phyloP scores from a whole-genome alignment of 2,113 vertebrate species.

The Conger conger region DNA sequence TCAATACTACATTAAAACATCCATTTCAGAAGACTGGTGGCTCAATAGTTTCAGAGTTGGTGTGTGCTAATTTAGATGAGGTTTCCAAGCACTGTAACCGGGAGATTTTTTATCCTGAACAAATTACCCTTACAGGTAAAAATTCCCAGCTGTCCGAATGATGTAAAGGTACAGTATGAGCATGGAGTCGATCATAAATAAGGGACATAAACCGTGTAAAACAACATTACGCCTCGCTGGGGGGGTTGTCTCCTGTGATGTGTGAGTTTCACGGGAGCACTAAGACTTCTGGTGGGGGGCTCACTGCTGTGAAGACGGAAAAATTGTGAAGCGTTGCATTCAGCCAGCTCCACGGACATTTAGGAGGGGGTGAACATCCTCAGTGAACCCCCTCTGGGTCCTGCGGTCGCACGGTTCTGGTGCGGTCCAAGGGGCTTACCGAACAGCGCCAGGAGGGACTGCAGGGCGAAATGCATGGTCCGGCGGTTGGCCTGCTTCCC shows the following conservation, averaged over 20 bases:
- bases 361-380: too few species aligned
- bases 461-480: constrained; percentile 89
- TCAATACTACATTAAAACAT: too few species aligned
- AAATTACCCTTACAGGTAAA: not conserved
- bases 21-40: too few species aligned
- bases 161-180: not conserved
- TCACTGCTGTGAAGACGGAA: too few species aligned
- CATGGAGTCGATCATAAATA: not conserved
- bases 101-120: not conserved
- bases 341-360: too few species aligned
- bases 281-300: too few species aligned
- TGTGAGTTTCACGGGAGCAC: too few species aligned
- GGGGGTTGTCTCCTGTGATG: not conserved
- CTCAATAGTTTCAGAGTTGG: too few species aligned
- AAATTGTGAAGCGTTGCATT: too few species aligned
- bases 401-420: too few species aligned
- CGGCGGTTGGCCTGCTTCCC: constrained; percentile 90
- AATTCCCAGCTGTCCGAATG: not conserved
- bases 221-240: not conserved
- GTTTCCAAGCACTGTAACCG: not conserved
- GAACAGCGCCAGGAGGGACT: constrained; percentile 90
- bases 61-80: not conserved
- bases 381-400: too few species aligned
- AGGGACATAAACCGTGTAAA: too few species aligned
- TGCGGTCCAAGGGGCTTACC: constrained; percentile 68